Percentiles rank a stretch among this genome's conserved stretches.
These are phyloP conservation scores for Myoxocephalus aenaeus DNA, from an alignment of 2,797 vertebrate genomes.

Conservation along the genomic window DNA sequence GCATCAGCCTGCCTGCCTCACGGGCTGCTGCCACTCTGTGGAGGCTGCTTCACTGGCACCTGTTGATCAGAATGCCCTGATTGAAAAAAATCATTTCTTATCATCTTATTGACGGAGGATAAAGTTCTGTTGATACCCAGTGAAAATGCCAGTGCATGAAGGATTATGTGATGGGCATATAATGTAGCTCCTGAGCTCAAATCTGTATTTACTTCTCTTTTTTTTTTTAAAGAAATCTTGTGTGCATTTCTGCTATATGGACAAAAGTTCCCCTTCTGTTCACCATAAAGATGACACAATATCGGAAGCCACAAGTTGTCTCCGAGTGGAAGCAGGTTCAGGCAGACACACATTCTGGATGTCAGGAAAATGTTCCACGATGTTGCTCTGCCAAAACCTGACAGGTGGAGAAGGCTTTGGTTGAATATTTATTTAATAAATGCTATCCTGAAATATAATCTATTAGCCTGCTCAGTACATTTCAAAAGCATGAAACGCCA, in stretches of 20 bases:
- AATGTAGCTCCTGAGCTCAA: not conserved
- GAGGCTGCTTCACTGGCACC: constrained; percentile 52
- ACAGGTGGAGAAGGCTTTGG: not conserved
- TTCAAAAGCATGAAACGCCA: constrained; percentile 9
- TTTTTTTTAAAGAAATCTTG: not conserved
- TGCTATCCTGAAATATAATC: not conserved
- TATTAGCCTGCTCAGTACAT: not conserved
- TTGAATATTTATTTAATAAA: not conserved
- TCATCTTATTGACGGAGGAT: not conserved
- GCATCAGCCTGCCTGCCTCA: not conserved
- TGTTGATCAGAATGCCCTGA: constrained; percentile 67
- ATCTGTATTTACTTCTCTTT: not conserved
- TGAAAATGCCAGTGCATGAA: not conserved
- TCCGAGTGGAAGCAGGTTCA: not conserved
- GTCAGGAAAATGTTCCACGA: not conserved
- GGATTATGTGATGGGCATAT: not conserved
- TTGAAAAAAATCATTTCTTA: constrained; percentile 13
- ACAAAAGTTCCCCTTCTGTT: constrained; percentile 31
- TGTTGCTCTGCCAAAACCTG: not conserved
- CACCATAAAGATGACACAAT: not conserved
- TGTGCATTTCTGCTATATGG: not conserved
- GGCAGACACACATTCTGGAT: not conserved
- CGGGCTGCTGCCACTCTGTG: not conserved
- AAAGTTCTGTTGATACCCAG: constrained; percentile 48
- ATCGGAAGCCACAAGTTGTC: constrained; percentile 2